phyloP scores from a whole-genome alignment of 2,113 vertebrate species.

The Brachirus orientalis region DNA sequence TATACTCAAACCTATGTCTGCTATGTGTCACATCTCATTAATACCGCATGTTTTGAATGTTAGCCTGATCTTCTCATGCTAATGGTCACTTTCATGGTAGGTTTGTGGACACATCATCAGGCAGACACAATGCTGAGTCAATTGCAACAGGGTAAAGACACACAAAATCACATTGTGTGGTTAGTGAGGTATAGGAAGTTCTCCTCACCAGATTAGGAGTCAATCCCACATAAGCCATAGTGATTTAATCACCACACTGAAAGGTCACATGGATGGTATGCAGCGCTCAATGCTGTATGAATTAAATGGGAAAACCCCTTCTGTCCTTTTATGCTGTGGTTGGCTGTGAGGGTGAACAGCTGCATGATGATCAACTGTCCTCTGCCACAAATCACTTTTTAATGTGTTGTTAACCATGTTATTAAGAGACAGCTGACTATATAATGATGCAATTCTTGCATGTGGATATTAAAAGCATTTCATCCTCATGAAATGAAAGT shows the following conservation, averaged over 20 bases:
- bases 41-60: background rate
- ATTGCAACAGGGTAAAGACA: background rate
- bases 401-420: background rate
- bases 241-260: conserved; percentile 68
- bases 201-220: conserved; percentile 62
- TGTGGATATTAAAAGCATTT: background rate
- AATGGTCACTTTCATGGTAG: background rate
- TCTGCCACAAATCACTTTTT: conserved; percentile 31
- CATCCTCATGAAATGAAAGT: background rate
- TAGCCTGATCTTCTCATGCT: background rate
- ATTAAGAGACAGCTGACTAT: background rate
- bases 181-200: conserved; percentile 54
- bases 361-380: conserved; percentile 29
- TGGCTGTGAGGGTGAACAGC: conserved; percentile 51
- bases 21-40: background rate
- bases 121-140: conserved; percentile 39
- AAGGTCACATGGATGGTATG: conserved; percentile 58
- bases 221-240: conserved; percentile 63
- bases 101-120: background rate
- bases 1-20: background rate
- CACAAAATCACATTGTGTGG: conserved; percentile 13
- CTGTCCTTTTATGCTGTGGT: conserved; percentile 45
- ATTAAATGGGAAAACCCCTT: conserved; percentile 60
- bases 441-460: background rate
- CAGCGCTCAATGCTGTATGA: conserved; percentile 1